Base-by-base conservation (phyloP, 2,113 vertebrate genomes). In the Trogon melanurus region DNA sequence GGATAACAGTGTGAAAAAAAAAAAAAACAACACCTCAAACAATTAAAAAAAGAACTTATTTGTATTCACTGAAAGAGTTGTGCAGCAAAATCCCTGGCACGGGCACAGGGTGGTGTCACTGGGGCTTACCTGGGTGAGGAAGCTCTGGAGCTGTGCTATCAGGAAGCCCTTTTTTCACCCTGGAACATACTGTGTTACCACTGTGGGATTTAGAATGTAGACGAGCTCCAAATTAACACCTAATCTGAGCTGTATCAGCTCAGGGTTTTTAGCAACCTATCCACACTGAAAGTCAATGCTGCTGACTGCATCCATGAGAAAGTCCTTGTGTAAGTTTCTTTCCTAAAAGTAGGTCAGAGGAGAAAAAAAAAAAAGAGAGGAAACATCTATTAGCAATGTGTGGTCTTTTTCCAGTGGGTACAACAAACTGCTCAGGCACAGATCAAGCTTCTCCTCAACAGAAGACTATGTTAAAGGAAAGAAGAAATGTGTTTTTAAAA, bases 401-500 rank as follows among this genome's bases (percentile, higher is more conserved):
- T 58, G 32, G 26, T 45, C 21, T 75, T 45, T 91, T 88, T 88
- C 32, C 79, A 72, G 7, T 14, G 25, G 16, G 21, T 58, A 36
- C 30, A 67, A 76, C 32, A 85, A 70, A 66, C 22, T 56, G 80
- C 58, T 64, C 41, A 87, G 47, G 36, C 26, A 65, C 13, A 79
- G 21, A 79, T 36, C 41, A 84, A 50, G 17, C 73, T 90, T 93
- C 30, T 85, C 20, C 76, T 74, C 44, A 75, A 45, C 4, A 61
- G 41, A 6, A 74, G 12, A 60, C 50, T 53, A 78, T 6, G 5
- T 26, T 44, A 90, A 93, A 91, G 13, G 29, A 81, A 81, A 90
- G 30, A 89, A 91, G n/a, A 91, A 91, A 69, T 29, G 10, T 27
- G 6, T 48, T 91, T 83, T 74, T 23, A 8, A 65, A 95, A 91